phyloP scores from a whole-genome alignment of 2,113 vertebrate species.

The Casuarius casuarius region DNA sequence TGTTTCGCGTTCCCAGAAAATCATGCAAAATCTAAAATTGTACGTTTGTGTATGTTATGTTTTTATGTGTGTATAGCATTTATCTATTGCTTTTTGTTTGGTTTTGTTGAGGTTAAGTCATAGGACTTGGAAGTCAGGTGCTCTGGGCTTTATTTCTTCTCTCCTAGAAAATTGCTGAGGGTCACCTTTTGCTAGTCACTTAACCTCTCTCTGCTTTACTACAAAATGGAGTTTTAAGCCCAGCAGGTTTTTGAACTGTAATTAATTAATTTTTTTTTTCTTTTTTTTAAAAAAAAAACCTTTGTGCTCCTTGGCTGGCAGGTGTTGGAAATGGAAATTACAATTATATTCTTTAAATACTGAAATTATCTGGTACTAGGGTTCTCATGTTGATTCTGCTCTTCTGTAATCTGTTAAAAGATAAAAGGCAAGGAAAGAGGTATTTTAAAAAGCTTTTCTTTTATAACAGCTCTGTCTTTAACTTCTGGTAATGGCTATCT shows the following conservation, averaged over 20 bases:
- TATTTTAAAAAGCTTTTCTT: conserved; percentile 14
- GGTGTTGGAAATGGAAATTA: conserved; percentile 15
- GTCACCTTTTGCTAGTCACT: conserved; percentile 47
- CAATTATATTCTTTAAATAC: conserved; percentile 22
- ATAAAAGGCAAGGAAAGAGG: background rate
- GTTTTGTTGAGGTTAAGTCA: conserved; percentile 9
- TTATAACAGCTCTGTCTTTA: conserved; percentile 46
- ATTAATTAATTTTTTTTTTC: conserved; percentile 33
- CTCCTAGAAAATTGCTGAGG: conserved; percentile 53
- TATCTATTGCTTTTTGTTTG: conserved; percentile 33
- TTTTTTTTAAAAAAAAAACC: background rate
- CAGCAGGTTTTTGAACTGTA: conserved; percentile 52
- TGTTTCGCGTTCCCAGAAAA: background rate
- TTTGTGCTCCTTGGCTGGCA: conserved; percentile 2
- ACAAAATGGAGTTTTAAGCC: conserved; percentile 41
- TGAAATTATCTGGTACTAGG: conserved; percentile 1
- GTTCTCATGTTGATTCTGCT: background rate
- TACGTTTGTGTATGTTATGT: background rate
- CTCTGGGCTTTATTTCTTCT: conserved; percentile 45
- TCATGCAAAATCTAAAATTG: background rate
- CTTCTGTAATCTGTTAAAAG: conserved; percentile 25
- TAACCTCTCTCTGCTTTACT: conserved; percentile 48
- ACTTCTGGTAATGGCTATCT: conserved; percentile 56
- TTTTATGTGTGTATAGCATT: background rate
- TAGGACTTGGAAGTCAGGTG: conserved; percentile 33